Evolutionary conservation across 1,140 invertebrate genomes (phyloP), one percentile per base, ranked within the genome.

Genomic region (Trachymyrmex cornetzi): DNA sequence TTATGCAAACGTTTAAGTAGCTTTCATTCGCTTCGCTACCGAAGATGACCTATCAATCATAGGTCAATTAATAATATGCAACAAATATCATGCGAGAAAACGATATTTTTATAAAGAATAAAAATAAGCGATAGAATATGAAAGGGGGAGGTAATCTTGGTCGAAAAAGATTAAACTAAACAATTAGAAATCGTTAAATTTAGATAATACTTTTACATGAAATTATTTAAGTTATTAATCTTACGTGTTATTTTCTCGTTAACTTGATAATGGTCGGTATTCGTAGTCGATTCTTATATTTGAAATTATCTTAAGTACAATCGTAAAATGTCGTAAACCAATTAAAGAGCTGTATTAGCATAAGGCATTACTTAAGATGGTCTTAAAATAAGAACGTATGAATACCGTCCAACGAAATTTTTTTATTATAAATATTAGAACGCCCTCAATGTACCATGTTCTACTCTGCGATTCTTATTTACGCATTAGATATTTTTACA

Each of bases 81-180:
- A 38, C 53, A 72, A 71, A 81, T 81, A 81, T 81, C 50, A 57
- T 22, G 50, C 22, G 44, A 19, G 75, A 64, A 64, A 50, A 19
- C 24, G 66, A 57, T 81, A 81, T 81, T 71, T 81, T 81, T 81
- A 71, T 14, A 71, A 24, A 34, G 19, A 34, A 66, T 48, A 81
- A 69, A 69, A 50, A 71, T 71, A 81, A 57, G 4, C 7, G 44
- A 57, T 38, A 0, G 63, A 5, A 27, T 22, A 67, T 44, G 27
- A 44, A 24, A 7, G 11, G 9, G 9, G 11, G 38, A 44, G 9
- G 9, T 6, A 57, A 55, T 57, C 50, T 72, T 24, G 14, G 0
- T 63, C 2, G 11, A 77, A 77, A 38, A 64, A 61, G 16, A 77
- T 64, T 30, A n/a, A 61, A 77, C 6, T 75, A 16, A 38, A 38